Percentiles rank a stretch among this genome's conserved stretches.
phyloP scores from a whole-genome alignment of 2,888 invertebrate species.

The Corbicula japonica region DNA sequence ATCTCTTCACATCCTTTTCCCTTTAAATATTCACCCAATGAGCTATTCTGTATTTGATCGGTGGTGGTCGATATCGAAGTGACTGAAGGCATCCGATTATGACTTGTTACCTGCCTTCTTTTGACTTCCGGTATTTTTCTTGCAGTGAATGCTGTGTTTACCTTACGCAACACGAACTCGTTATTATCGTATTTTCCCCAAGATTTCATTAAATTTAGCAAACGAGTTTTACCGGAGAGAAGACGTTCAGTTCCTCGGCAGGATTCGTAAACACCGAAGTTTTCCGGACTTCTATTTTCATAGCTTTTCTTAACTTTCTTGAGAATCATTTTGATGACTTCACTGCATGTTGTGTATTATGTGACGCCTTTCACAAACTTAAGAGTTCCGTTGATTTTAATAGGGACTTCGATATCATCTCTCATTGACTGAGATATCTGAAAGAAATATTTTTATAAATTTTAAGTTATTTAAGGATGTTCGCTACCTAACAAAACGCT shows the following conservation, averaged over 20 bases:
- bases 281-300: slow-evolving; percentile 28
- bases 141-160: slow-evolving; percentile 40
- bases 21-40: slow-evolving; percentile 17
- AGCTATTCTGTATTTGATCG: neutral
- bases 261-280: slow-evolving; percentile 60
- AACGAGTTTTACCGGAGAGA: slow-evolving; percentile 55
- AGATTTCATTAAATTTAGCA: slow-evolving; percentile 55
- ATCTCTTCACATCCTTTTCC: slow-evolving; percentile 43
- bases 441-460: slow-evolving; percentile 15
- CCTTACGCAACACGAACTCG: slow-evolving; percentile 54
- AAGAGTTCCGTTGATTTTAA: slow-evolving; percentile 40
- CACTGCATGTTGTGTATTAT: slow-evolving; percentile 60
- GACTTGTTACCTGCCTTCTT: slow-evolving; percentile 49
- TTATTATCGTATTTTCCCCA: slow-evolving; percentile 57
- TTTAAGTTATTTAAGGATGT: neutral
- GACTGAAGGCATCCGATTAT: neutral
- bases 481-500: neutral
- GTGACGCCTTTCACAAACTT: slow-evolving; percentile 60
- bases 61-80: neutral
- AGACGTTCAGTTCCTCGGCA: slow-evolving; percentile 60
- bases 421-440: slow-evolving; percentile 50
- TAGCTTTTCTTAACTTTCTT: slow-evolving; percentile 37
- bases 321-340: slow-evolving; percentile 66
- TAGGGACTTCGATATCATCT: slow-evolving; percentile 44
- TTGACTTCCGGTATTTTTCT: slow-evolving; percentile 61